Evolutionary conservation across 2,797 vertebrate genomes (phyloP), one percentile per base, ranked within the genome.

Genomic region (Sebastes aleutianus): DNA sequence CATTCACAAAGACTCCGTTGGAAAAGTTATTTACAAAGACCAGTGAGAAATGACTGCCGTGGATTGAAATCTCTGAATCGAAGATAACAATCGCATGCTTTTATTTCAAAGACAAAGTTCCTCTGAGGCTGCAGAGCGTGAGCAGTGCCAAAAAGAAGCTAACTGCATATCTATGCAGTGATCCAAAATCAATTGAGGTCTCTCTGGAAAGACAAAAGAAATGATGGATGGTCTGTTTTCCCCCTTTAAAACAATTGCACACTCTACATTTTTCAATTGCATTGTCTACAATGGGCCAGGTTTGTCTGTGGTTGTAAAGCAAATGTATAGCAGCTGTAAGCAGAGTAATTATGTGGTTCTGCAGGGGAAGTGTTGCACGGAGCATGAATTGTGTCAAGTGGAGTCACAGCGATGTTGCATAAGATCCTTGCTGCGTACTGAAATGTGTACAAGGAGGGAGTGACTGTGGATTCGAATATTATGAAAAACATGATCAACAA

Each of bases 151-250:
- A 66, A 84, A 76, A 87, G 88, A 76, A 81, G 85, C 84, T 84
- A 88, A 88, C 83, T 67, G 87, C 85, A 88, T 86, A 93, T 94
- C 92, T 91, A 93, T 82, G 85, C 88, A 93, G 92, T 91, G 85
- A 93, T 94, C 89, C 91, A 84, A 91, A 93, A 94, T 95, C 89
- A 92, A 94, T 93, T 73, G 83, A 84, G 79, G 82, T 90, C 88
- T 91, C 79, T 83, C 69, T 87, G 84, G 83, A 87, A 43, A 89
- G 87, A 94, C 92, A 93, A 95, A 94, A 86, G 87, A 90, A 91
- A 93, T 86, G 88, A 93, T 85, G 90, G 91, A 93, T 91, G 87
- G 62, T 89, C 75, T 85, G 79, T 91, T 89, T 88, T 85, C 56
- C 70, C 76, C 76, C 36, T 76, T 80, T 82, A 86, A 91, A 90